Evolutionary conservation across 2,888 invertebrate species (phyloP).

Genomic region (Sabatieria punctata): DNA sequence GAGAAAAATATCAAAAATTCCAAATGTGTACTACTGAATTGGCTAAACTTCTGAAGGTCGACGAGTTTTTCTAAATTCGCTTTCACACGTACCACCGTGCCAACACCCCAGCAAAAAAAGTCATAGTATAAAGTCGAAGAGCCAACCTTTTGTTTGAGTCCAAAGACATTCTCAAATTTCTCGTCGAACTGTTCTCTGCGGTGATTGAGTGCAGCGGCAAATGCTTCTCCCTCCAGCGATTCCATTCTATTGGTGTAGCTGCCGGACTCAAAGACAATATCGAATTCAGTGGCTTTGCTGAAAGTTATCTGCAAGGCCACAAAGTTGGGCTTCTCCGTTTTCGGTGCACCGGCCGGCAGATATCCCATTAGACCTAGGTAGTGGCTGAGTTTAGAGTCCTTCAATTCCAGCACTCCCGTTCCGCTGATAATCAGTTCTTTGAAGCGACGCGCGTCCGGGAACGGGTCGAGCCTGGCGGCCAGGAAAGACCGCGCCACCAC

Average conservation of each 20-base stretch:
- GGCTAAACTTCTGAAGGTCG: slow-evolving; percentile 4
- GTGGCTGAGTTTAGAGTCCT: slow-evolving; percentile 1
- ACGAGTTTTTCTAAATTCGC: background rate
- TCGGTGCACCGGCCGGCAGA: slow-evolving; percentile 2
- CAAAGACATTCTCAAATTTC: slow-evolving; percentile 63
- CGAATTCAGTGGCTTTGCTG: slow-evolving; percentile 59
- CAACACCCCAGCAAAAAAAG: no score
- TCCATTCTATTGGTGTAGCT: slow-evolving; percentile 43
- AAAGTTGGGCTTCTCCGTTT: slow-evolving; percentile 28
- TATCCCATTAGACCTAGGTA: slow-evolving; percentile 7
- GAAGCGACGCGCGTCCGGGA: slow-evolving; percentile 17
- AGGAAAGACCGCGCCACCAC: slow-evolving; percentile 16
- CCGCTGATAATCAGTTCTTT: slow-evolving; percentile 21
- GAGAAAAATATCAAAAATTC: no score
- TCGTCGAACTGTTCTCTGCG: slow-evolving; percentile 50
- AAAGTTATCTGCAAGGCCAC: slow-evolving; percentile 44
- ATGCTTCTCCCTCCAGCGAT: slow-evolving; percentile 46
- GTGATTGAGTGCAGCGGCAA: slow-evolving; percentile 44
- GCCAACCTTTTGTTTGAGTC: slow-evolving; percentile 49
- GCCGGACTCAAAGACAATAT: slow-evolving; percentile 60
- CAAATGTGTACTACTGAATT: no score
- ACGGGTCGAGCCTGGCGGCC: slow-evolving; percentile 14
- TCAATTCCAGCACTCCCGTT: slow-evolving; percentile 18
- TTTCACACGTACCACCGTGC: background rate
- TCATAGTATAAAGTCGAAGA: no score